Percentiles rank a stretch among this genome's conserved stretches.
Evolutionary conservation across 2,797 vertebrate species (phyloP).

Genomic region (Sparidentex hasta): DNA sequence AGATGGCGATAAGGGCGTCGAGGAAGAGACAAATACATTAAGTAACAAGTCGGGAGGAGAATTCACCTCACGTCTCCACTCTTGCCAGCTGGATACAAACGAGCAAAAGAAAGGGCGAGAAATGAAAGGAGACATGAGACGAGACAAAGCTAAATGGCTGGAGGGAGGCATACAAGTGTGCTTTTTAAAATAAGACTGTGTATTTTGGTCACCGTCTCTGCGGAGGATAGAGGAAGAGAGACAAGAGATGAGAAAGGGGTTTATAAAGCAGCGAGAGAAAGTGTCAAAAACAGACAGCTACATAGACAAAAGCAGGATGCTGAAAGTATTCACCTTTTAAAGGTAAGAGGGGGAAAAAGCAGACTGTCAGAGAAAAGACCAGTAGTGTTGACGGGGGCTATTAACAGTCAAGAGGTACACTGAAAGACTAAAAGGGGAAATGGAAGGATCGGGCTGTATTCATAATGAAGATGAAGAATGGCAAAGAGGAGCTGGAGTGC

Average conservation of each 20-base stretch:
- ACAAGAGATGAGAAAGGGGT: slow-evolving; percentile 56
- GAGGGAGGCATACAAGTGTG: slow-evolving; percentile 61
- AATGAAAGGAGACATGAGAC: slow-evolving; percentile 71
- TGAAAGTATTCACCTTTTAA: slow-evolving; percentile 77
- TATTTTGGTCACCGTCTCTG: slow-evolving; percentile 65
- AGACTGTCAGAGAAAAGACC: slow-evolving; percentile 62
- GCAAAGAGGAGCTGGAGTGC: slow-evolving; percentile 64
- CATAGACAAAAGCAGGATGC: slow-evolving; percentile 73
- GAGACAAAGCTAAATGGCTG: slow-evolving; percentile 68
- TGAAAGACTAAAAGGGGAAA: slow-evolving; percentile 57
- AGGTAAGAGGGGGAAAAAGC: neutral
- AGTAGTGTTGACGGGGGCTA: slow-evolving; percentile 69
- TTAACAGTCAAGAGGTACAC: slow-evolving; percentile 64
- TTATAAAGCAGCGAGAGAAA: slow-evolving; percentile 67
- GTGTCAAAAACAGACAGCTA: slow-evolving; percentile 80
- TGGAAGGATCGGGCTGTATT: slow-evolving; percentile 56
- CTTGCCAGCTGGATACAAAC: slow-evolving; percentile 56
- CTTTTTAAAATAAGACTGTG: slow-evolving; percentile 65
- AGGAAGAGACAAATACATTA: slow-evolving; percentile 63
- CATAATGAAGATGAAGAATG: slow-evolving; percentile 64
- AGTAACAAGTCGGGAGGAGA: slow-evolving; percentile 48
- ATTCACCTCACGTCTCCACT: slow-evolving; percentile 63
- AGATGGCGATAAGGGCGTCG: slow-evolving; percentile 35
- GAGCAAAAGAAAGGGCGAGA: slow-evolving; percentile 60
- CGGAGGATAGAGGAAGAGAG: slow-evolving; percentile 51